Percentiles rank a stretch among this genome's conserved stretches.
Conservation (phyloP, 2,888 invertebrate species). For the Lasioglossum morio region DNA sequence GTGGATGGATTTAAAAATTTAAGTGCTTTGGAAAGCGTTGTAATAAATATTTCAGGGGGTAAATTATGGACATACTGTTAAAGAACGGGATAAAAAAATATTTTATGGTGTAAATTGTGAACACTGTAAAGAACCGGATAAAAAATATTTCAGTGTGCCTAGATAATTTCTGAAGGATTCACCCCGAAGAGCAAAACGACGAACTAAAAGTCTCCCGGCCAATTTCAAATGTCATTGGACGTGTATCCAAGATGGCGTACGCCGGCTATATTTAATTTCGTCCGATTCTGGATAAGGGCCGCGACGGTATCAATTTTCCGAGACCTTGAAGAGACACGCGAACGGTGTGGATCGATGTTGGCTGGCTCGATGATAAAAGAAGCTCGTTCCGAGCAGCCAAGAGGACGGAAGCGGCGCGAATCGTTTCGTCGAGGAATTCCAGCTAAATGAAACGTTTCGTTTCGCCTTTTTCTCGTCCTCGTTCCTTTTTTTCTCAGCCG, state of each 20-base stretch:
- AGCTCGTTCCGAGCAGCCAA: neutral
- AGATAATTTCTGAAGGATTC: neutral
- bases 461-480: neutral
- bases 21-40: too few species aligned
- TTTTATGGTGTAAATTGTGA: too few species aligned
- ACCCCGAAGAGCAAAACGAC: neutral
- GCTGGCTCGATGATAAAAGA: neutral
- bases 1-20: too few species aligned
- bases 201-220: neutral
- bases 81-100: neutral
- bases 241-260: neutral
- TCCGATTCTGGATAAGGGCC: neutral
- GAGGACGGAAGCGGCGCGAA: neutral
- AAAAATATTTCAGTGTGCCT: neutral
- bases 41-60: too few species aligned
- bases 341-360: neutral
- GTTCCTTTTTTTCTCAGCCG: neutral
- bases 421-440: slow-evolving; percentile 8
- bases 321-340: slow-evolving; percentile 7
- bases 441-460: slow-evolving; percentile 21
- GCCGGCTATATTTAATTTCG: neutral
- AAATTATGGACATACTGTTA: too few species aligned
- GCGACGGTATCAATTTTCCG: neutral
- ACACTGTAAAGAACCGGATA: neutral
- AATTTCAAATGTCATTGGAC: neutral